Evolutionary conservation across 2,113 vertebrate genomes (phyloP).

Genomic region (Solea senegalensis): DNA sequence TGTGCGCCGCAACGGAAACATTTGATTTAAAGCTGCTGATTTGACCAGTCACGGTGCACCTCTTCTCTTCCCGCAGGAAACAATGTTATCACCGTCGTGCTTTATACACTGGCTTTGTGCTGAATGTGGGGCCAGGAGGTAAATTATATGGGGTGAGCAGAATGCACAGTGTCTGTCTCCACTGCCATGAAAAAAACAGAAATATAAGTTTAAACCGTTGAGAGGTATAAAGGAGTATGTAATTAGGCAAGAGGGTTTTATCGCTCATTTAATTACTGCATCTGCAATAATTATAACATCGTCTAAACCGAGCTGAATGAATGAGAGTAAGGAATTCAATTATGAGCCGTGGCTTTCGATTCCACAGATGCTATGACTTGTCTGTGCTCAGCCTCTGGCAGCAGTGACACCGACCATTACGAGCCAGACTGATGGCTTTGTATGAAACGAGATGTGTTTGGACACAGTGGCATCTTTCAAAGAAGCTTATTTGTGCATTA

Average conservation of each 20-base stretch:
- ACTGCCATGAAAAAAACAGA: not conserved
- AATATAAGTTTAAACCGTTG: not conserved
- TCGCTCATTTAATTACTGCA: not conserved
- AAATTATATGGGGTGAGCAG: slow-evolving; percentile 10
- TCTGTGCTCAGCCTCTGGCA: slow-evolving; percentile 1
- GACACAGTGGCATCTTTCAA: slow-evolving; percentile 30
- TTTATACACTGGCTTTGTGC: slow-evolving; percentile 27
- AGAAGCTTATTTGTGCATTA: slow-evolving; percentile 54
- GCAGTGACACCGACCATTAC: slow-evolving; percentile 8
- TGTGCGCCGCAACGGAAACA: not conserved
- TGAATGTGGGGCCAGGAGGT: not conserved
- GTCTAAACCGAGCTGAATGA: slow-evolving; percentile 10
- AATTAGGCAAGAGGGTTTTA: slow-evolving; percentile 2
- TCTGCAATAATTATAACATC: not conserved
- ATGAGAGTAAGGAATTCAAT: slow-evolving; percentile 24
- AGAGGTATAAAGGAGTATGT: not conserved
- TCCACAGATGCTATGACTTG: not conserved
- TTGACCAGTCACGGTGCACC: slow-evolving; percentile 28
- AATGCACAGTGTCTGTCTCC: slow-evolving; percentile 8
- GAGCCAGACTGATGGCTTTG: slow-evolving; percentile 7
- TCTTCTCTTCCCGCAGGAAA: slow-evolving; percentile 15
- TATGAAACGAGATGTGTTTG: slow-evolving; percentile 23
- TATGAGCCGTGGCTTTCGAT: slow-evolving; percentile 13
- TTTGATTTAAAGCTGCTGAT: slow-evolving; percentile 27
- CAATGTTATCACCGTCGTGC: slow-evolving; percentile 6